Base-by-base conservation (phyloP, 2,113 vertebrate species). In the Coturnix japonica region DNA sequence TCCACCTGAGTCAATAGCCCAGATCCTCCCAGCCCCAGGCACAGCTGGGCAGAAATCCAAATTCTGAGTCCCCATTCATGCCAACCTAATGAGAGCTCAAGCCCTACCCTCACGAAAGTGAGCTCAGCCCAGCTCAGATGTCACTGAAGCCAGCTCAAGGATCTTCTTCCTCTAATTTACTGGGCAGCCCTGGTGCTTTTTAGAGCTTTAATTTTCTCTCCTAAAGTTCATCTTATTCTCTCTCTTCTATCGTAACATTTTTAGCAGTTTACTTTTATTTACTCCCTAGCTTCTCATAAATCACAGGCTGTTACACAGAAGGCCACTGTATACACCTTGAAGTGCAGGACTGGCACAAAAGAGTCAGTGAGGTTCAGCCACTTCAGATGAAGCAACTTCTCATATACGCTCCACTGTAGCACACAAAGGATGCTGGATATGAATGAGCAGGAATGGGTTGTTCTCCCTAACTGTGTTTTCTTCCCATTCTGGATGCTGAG, bases 51-150 rank as follows among this genome's bases (percentile, higher is more conserved):
- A 59, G 54, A 66, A 89, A 83, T 43, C 6, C 56, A 83, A 31
- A 78, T 25, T 26, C 67, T 67, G 39, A 9, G 20, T 51, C 4
- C 0, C 35, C 39, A 37, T 28, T 69, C 18, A 11, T 7, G 25
- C 9, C 31, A 44, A 19, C 30, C 16, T 20, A 44, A 18, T 37
- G 16, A 4, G 1, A 76, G 37, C 1, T 0, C 1, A 6, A 69
- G 16, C 35, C 30, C 47, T 63, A 8, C 30, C 3, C 49, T 86
- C 5, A 5, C 11, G 57, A 53, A 70, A 20, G 13, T 44, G 56
- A 86, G 19, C 21, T 89, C 44, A 77, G 69, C 20, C 9, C 18
- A 23, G 22, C 22, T 44, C 43, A 78, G 60, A 44, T 30, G 25
- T 21, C 70, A 63, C 17, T 77, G 64, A 78, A 78, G 21, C 26